These are phyloP conservation scores for Masnerella sp. DNA, from an alignment of 2,888 invertebrate species.

Conservation along the genomic window DNA sequence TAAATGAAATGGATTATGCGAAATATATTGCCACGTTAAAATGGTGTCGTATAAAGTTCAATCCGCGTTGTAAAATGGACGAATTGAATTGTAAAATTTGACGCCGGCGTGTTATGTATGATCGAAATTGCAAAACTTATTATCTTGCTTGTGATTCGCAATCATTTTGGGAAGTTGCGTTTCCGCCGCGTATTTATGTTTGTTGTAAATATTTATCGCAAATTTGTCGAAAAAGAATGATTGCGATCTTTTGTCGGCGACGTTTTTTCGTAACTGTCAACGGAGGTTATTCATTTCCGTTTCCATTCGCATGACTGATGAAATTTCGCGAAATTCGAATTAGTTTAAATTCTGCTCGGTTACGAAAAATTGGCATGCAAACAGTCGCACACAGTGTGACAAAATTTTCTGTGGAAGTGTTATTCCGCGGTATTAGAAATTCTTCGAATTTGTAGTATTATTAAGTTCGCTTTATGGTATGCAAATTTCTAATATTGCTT, in stretches of 20 bases:
- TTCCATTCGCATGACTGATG: background rate
- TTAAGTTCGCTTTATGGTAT: constrained; percentile 28
- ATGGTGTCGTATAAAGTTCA: background rate
- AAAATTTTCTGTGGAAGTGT: constrained; percentile 18
- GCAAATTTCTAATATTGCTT: constrained; percentile 34
- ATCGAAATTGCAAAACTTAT: background rate
- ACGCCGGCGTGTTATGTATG: background rate
- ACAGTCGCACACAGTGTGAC: constrained; percentile 7
- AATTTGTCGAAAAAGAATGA: too few relatives aligned
- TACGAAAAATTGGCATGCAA: constrained; percentile 27
- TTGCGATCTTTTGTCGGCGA: too few relatives aligned
- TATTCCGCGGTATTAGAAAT: constrained; percentile 30
- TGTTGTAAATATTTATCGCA: too few relatives aligned
- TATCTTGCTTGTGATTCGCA: background rate
- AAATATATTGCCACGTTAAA: constrained; percentile 1
- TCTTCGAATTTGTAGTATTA: constrained; percentile 34
- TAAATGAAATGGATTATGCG: constrained; percentile 20
- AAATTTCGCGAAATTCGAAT: too few relatives aligned
- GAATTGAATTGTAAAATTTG: constrained; percentile 8
- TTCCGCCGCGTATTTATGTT: too few relatives aligned
- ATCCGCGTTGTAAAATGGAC: constrained; percentile 7
- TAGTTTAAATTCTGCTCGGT: constrained; percentile 15
- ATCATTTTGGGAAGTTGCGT: too few relatives aligned
- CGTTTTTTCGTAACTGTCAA: too few relatives aligned
- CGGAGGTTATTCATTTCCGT: too few relatives aligned